A percentile compares a stretch with the other conserved stretches of the same genome.
These are phyloP conservation scores for Xiphorhynchus erythropygius DNA, from an alignment of 2,797 vertebrate species.

Conservation along the genomic window DNA sequence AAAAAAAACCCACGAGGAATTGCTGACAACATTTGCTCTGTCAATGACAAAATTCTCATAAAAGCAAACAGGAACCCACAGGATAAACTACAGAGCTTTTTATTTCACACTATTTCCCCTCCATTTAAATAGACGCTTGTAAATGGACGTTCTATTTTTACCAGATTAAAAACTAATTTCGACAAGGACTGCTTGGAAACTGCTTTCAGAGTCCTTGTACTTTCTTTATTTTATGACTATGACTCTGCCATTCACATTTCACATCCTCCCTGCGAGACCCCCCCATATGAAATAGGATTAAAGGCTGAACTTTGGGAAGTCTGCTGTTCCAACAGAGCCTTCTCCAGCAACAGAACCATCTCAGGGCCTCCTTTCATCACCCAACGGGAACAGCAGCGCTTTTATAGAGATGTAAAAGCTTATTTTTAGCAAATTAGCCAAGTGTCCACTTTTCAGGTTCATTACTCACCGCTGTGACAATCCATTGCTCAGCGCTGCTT, in stretches of 20 bases:
- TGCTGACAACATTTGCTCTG: neutral
- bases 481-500: neutral
- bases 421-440: slow-evolving; percentile 55
- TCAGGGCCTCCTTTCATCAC: neutral
- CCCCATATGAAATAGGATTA: neutral
- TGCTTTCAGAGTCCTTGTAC: neutral
- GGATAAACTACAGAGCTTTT: neutral
- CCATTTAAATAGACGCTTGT: neutral
- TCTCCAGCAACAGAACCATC: neutral
- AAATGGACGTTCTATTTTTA: neutral
- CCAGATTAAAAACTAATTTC: slow-evolving; percentile 37
- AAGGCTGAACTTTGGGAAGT: neutral
- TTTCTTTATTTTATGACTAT: neutral
- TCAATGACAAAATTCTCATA: neutral
- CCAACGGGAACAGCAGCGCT: neutral
- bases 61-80: neutral
- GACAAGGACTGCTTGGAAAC: neutral
- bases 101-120: neutral
- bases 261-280: neutral
- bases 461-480: neutral
- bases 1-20: neutral
- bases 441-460: neutral
- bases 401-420: neutral
- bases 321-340: neutral
- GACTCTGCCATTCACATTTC: neutral